phyloP scores from a whole-genome alignment of 2,113 vertebrate species.

The Upupa epops region DNA sequence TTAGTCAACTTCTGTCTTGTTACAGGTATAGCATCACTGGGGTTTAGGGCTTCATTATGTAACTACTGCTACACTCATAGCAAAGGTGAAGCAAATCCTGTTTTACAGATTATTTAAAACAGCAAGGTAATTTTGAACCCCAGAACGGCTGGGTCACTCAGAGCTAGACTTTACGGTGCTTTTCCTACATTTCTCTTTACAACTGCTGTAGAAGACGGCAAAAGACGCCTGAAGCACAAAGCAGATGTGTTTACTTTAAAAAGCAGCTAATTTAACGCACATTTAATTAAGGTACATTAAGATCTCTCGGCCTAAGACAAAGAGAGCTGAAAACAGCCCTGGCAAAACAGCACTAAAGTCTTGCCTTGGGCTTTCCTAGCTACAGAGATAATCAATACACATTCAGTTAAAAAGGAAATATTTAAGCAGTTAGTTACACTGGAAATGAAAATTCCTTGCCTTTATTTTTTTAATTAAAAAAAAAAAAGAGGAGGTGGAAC shows the following conservation, averaged over 20 bases:
- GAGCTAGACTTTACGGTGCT: background rate
- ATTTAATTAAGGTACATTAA: slow-evolving; percentile 34
- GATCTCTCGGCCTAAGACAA: background rate
- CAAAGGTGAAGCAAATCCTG: slow-evolving; percentile 35
- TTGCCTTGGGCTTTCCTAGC: background rate
- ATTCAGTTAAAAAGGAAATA: background rate
- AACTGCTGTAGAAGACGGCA: background rate
- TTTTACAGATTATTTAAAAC: background rate
- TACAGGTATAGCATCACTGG: slow-evolving; percentile 22
- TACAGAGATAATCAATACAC: background rate
- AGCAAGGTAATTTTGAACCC: background rate
- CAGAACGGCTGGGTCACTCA: background rate
- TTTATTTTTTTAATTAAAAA: slow-evolving; percentile 18
- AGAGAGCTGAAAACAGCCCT: background rate
- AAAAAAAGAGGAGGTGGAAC: background rate
- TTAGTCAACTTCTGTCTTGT: slow-evolving; percentile 46
- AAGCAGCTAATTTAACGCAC: background rate
- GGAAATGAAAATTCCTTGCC: slow-evolving; percentile 14
- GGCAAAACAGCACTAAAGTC: background rate
- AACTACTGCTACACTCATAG: slow-evolving; percentile 28
- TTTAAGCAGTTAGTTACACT: background rate
- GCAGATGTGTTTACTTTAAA: background rate
- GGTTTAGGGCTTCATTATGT: slow-evolving; percentile 47
- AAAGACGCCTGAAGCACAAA: background rate
- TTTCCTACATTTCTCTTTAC: background rate